A percentile compares a stretch with the other conserved stretches of the same genome.
Evolutionary conservation across 2,888 invertebrate genomes (phyloP).

Genomic region (Hermaeophaga mercurialis): DNA sequence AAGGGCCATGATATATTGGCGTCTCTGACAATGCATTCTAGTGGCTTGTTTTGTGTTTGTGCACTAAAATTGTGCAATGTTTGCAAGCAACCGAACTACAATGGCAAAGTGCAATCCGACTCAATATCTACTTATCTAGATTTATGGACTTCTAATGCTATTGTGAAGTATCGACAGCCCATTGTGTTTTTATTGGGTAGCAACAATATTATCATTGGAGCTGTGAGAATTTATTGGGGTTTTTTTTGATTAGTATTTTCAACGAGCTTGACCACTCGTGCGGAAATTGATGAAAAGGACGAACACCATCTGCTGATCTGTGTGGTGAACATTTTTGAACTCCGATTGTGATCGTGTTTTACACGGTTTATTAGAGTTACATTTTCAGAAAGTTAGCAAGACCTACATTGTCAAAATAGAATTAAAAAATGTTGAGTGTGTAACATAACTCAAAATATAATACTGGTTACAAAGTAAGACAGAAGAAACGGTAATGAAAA

Average conservation of each 20-base stretch:
- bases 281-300: constrained; percentile 52
- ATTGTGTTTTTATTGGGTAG: constrained; percentile 56
- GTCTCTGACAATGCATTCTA: constrained; percentile 38
- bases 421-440: too few species aligned
- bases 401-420: too few species aligned
- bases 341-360: constrained; percentile 32
- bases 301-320: constrained; percentile 50
- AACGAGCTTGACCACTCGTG: constrained; percentile 49
- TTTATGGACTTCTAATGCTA: constrained; percentile 57
- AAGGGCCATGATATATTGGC: constrained; percentile 39
- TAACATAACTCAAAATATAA: too few species aligned
- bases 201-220: constrained; percentile 54
- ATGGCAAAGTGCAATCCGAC: constrained; percentile 50
- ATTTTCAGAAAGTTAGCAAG: constrained; percentile 11
- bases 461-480: too few species aligned
- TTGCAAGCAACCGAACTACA: constrained; percentile 48
- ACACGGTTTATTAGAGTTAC: constrained; percentile 38
- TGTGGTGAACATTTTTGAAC: constrained; percentile 32
- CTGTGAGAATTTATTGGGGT: constrained; percentile 48
- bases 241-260: constrained; percentile 51
- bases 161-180: constrained; percentile 53
- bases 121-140: constrained; percentile 50
- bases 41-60: constrained; percentile 53
- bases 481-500: too few species aligned
- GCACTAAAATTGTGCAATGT: constrained; percentile 50